Base-by-base conservation (phyloP, 1,140 invertebrate genomes). In the Drosophila micromelanica region DNA sequence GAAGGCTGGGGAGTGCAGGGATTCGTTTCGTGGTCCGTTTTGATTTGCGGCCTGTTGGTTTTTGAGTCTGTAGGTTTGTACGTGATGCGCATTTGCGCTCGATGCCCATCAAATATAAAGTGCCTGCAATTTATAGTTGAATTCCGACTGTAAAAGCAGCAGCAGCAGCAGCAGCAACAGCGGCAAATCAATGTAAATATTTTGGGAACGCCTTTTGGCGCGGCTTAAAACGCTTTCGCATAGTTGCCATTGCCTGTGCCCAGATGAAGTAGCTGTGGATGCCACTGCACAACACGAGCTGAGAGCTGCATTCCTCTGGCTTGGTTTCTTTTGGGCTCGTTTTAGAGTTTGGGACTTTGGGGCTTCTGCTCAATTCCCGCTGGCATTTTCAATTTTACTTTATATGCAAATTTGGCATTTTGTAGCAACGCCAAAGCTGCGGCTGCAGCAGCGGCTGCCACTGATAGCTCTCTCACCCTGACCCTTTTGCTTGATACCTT, bases 381-480 rank as follows among this genome's bases (percentile, higher is more conserved):
- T 77, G 78, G 82, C 81, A 87, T 86, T 86, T 86, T 86, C 81
- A 87, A 87, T 87, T 87, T 87, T 89, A 87, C 84, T 87, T 89
- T 87, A 87, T 87, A 87, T 87, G 82, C 82, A 87, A 87, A 87
- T 87, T 87, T 87, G 82, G 82, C 82, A 86, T 86, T 86, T 85
- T 85, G 80, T 82, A 79, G 81, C 81, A 74, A 70, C 32, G 54
- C 61, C 30, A 57, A 57, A 62, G 68, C 32, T 64, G 15, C 12
- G 48, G 63, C 63, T 13, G 30, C 48, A 37, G 54, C 68, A 57
- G 30, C 12, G 11, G 17, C 65, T 87, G 81, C 78, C 78, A 86
- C 87, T 86, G 82, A 87, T 87, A 87, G 78, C 75, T 72, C 60
- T 72, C 60, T 59, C 61, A 8, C 35, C 45, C 23, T 52, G 35